Base-by-base conservation (phyloP, 2,888 invertebrate genomes). In the Eilema griseolum region DNA sequence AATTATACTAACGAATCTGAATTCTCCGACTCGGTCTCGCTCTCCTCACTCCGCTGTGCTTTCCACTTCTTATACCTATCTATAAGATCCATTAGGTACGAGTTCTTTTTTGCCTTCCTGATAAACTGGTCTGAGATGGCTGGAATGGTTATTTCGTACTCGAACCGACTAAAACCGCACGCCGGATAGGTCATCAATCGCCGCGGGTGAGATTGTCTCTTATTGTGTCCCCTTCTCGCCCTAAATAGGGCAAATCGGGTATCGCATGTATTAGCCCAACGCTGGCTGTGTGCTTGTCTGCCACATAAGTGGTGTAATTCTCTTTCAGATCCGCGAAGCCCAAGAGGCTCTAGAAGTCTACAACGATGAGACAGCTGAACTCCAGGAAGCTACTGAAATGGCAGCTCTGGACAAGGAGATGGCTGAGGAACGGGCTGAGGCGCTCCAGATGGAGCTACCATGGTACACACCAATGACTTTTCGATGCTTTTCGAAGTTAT, bases 31-130 rank as follows among this genome's bases (percentile, higher is more conserved):
- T 98, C 99, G 20, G 98, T 98, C 94, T 98, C 99, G 86, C 98
- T 98, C 90, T 98, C 98, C 87, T 98, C 98, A 86, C 98, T 98
- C 86, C 98, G 97, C 84, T 98, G 98, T 80, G 98, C 97, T 94
- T 98, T 98, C 98, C 99, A 99, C 91, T 98, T 98, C 96, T 98
- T 98, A 95, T 98, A 99, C 93, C 99, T 97, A 96, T 99, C 99
- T 92, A 99, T 99, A 87, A 99, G 96, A 95, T 99, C 99, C 93
- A 99, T 98, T 92, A 99, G 96, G 96, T 99, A 99, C 76, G 99
- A 98, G 95, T 99, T 99, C 95, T 99, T 99, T 96, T 99, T 99
- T 70, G 99, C 99, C 96, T 98, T 98, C 88, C 98, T 97, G 88
- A 99, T 99, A 92, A 99, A 99, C 84, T 98, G 98, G 95, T n/a